phyloP scores from a whole-genome alignment of 2,113 vertebrate genomes.

The Sula dactylatra region DNA sequence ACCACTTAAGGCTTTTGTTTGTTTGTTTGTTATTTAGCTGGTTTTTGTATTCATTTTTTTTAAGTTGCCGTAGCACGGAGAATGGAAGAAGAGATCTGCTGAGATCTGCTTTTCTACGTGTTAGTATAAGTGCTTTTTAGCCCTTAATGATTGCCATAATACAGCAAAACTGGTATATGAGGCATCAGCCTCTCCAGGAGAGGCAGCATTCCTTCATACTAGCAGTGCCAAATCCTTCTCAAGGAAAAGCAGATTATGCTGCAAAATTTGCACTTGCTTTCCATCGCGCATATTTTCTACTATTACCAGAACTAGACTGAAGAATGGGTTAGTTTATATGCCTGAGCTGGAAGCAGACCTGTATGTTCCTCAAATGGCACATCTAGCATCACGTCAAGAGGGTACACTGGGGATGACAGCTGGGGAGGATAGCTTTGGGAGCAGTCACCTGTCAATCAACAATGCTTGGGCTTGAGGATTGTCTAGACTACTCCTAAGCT shows the following conservation, averaged over 20 bases:
- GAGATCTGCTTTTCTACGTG: not conserved
- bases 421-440: not conserved
- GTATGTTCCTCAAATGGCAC: not conserved
- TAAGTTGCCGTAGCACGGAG: not conserved
- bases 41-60: not conserved
- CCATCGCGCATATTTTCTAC: not conserved
- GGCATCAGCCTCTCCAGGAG: not conserved
- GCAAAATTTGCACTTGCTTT: not conserved
- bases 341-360: not conserved
- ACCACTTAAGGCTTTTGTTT: too few species aligned
- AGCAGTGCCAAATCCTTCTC: not conserved
- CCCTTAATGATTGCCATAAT: not conserved
- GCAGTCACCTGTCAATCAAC: not conserved
- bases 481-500: not conserved
- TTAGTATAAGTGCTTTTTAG: not conserved
- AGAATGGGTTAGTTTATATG: not conserved
- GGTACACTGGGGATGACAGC: not conserved
- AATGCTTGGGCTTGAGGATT: not conserved
- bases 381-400: not conserved
- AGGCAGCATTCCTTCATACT: not conserved
- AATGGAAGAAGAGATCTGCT: not conserved
- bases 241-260: not conserved
- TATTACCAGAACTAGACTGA: not conserved
- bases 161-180: not conserved
- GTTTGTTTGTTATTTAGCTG: too few species aligned